A percentile compares a stretch with the other conserved stretches of the same genome.
phyloP scores from a whole-genome alignment of 1,140 invertebrate species.

The Maniola jurtina region DNA sequence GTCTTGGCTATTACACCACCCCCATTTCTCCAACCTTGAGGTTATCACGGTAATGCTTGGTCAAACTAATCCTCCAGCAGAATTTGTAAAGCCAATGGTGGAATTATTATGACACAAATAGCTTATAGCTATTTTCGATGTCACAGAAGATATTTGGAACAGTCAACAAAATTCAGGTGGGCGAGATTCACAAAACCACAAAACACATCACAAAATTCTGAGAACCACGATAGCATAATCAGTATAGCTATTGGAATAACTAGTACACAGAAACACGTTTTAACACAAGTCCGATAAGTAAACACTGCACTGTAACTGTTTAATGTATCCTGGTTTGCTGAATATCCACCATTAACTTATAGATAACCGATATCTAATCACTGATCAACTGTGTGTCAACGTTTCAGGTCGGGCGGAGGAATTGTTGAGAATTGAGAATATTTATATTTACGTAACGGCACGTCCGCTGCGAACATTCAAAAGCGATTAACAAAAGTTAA shows the following conservation, averaged over 20 bases:
- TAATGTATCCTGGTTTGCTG: slow-evolving; percentile 18
- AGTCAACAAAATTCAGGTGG: slow-evolving; percentile 2
- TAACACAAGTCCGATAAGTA: slow-evolving; percentile 42
- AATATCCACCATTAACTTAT: not conserved
- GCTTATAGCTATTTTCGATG: not conserved
- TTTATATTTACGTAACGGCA: slow-evolving; percentile 52
- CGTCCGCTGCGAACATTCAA: slow-evolving; percentile 45
- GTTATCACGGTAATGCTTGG: too few relatives aligned
- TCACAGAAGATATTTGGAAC: not conserved
- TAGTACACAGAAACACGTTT: slow-evolving; percentile 30
- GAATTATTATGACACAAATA: too few relatives aligned
- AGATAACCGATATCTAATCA: slow-evolving; percentile 13
- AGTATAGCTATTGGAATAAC: not conserved
- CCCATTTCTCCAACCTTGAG: not conserved
- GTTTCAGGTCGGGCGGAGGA: not conserved
- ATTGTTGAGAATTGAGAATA: slow-evolving; percentile 14
- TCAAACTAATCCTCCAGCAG: not conserved
- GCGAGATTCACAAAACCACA: slow-evolving; percentile 15
- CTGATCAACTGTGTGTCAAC: not conserved
- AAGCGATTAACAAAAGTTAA: slow-evolving; percentile 57
- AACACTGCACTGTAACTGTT: slow-evolving; percentile 40
- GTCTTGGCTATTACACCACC: slow-evolving; percentile 7
- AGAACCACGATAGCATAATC: slow-evolving; percentile 25
- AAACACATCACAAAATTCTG: slow-evolving; percentile 27
- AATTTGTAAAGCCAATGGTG: too few relatives aligned